Evolutionary conservation across 2,797 vertebrate genomes (phyloP).

Genomic region (Mareca strepera): DNA sequence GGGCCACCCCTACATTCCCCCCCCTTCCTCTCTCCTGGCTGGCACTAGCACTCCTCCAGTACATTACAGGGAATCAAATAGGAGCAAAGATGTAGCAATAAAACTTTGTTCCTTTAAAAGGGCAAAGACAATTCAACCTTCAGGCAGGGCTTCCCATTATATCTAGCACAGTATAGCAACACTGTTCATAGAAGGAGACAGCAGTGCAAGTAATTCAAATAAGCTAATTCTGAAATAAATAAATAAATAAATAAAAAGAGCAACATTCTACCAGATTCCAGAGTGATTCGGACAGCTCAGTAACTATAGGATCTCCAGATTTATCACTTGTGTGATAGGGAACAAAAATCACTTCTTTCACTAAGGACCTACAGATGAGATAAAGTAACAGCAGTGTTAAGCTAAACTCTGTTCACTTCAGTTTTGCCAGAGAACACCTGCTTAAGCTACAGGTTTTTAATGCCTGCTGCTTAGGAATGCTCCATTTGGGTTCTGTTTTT

Average conservation of each 20-base stretch:
- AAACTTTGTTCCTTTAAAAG: background rate
- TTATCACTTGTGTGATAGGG: background rate
- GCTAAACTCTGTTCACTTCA: background rate
- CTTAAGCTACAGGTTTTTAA: background rate
- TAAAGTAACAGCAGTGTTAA: background rate
- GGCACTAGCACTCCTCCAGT: background rate
- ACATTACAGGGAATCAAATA: background rate
- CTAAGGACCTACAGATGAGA: background rate
- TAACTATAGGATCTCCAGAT: background rate
- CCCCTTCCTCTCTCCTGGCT: too few relatives aligned
- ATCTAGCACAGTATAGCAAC: background rate
- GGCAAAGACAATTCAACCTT: background rate
- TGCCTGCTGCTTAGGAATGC: background rate
- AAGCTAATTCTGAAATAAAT: background rate
- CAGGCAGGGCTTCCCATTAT: background rate
- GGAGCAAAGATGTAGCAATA: background rate
- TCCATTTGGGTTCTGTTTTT: background rate
- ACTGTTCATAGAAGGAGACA: background rate
- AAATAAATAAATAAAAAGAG: background rate
- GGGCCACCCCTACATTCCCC: background rate
- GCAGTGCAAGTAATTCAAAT: background rate
- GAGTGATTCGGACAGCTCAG: background rate
- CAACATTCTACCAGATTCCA: background rate
- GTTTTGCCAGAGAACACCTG: background rate
- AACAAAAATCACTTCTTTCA: background rate